These are phyloP conservation scores for Aspidoscelis tigris DNA, from an alignment of 2,113 vertebrate genomes.

Conservation along the genomic window DNA sequence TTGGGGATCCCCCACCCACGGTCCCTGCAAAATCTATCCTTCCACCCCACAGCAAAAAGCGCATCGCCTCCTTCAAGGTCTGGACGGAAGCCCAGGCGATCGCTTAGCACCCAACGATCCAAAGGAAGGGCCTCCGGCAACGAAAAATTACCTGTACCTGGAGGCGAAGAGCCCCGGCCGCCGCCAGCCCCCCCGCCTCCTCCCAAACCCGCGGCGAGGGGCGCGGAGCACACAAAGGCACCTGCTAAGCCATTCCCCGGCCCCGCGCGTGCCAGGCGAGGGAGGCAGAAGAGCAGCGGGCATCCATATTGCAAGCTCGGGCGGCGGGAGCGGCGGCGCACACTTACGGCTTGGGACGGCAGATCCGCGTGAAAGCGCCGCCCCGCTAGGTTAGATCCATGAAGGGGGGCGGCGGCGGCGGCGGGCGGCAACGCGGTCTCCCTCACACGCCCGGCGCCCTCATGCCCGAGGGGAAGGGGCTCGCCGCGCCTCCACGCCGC, in stretches of 20 bases:
- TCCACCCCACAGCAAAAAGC: background rate
- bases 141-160: background rate
- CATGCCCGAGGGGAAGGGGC: background rate
- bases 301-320: background rate
- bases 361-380: constrained; percentile 77
- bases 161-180: background rate
- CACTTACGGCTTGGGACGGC: constrained; percentile 76
- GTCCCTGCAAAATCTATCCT: background rate
- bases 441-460: background rate
- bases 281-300: background rate
- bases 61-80: background rate
- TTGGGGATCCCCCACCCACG: background rate
- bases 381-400: constrained; percentile 65
- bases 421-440: constrained; percentile 23
- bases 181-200: background rate
- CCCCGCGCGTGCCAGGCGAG: background rate
- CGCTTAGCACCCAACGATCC: too few relatives aligned
- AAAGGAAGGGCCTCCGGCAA: background rate
- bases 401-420: constrained; percentile 30
- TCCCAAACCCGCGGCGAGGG: background rate
- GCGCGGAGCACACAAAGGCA: constrained; percentile 25
- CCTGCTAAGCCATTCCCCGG: constrained; percentile 50
- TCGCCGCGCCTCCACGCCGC: constrained; percentile 9
- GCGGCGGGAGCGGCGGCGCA: background rate
- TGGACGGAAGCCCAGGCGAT: background rate